Evolutionary conservation across 2,888 invertebrate genomes (phyloP).

Genomic region (Drepanosiphum platanoidis): DNA sequence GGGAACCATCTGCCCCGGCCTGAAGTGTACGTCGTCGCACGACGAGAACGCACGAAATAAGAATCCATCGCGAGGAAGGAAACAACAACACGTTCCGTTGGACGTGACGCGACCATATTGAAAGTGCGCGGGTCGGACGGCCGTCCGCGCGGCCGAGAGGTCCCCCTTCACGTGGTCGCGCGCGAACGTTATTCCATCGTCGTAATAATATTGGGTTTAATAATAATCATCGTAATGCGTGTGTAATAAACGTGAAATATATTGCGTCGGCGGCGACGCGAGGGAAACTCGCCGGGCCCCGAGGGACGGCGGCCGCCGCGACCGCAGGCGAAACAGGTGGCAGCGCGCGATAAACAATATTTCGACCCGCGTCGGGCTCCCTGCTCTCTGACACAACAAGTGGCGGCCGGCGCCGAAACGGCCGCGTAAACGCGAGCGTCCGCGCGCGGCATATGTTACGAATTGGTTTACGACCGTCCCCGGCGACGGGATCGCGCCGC

Average conservation of each 20-base stretch:
- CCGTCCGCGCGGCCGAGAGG: too few species aligned
- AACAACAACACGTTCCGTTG: too few species aligned
- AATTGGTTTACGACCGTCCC: too few species aligned
- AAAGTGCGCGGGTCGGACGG: neutral
- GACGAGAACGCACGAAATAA: too few species aligned
- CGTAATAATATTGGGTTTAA: too few species aligned
- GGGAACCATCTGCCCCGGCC: neutral
- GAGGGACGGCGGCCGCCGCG: neutral
- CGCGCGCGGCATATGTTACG: too few species aligned
- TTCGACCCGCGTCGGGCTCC: neutral
- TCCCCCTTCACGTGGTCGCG: neutral
- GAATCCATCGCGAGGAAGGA: neutral
- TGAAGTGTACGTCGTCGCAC: neutral
- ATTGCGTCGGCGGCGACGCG: neutral
- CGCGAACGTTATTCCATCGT: too few species aligned
- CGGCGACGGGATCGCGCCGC: too few species aligned
- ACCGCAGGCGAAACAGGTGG: neutral
- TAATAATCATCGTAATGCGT: neutral
- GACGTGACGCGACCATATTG: neutral
- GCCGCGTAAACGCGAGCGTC: neutral
- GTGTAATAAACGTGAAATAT: too few species aligned
- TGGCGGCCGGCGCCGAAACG: neutral
- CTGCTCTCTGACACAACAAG: neutral
- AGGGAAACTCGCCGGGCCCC: neutral
- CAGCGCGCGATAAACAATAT: neutral